Conservation (phyloP, 2,888 invertebrate genomes). For the Phyllotreta striolata region DNA sequence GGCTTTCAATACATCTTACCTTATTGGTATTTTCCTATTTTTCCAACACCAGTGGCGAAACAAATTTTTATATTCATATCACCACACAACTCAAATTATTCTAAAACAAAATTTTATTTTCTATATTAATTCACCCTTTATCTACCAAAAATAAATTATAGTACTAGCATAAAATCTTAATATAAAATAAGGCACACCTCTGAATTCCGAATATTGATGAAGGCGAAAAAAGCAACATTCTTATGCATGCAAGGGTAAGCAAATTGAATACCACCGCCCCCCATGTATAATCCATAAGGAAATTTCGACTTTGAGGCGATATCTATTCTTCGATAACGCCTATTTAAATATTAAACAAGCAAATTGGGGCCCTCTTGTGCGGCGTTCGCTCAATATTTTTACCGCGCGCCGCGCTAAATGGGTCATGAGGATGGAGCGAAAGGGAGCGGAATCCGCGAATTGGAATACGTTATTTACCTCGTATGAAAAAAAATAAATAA, state of each 20-base stretch:
- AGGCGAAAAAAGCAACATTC: constrained; percentile 34
- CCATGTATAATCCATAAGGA: constrained; percentile 51
- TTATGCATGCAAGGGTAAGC: constrained; percentile 33
- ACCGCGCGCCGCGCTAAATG: neutral
- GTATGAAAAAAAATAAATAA: no score
- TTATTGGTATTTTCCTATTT: constrained; percentile 55
- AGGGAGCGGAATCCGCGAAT: neutral
- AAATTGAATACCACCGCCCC: constrained; percentile 49
- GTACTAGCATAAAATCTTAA: no score
- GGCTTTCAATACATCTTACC: constrained; percentile 47
- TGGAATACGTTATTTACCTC: no score
- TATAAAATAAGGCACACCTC: constrained; percentile 3
- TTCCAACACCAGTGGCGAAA: constrained; percentile 38
- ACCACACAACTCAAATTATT: no score
- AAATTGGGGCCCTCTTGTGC: constrained; percentile 41
- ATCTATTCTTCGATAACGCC: constrained; percentile 50
- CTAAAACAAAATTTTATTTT: no score
- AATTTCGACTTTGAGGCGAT: constrained; percentile 47
- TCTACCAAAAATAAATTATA: no score
- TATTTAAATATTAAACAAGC: constrained; percentile 52
- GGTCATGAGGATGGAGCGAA: neutral
- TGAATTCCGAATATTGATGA: constrained; percentile 53
- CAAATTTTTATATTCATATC: neutral
- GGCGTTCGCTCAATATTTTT: constrained; percentile 11
- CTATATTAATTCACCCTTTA: no score